These are phyloP conservation scores for Drosophila erecta DNA, from an alignment of 1,140 invertebrate genomes.

Conservation along the genomic window DNA sequence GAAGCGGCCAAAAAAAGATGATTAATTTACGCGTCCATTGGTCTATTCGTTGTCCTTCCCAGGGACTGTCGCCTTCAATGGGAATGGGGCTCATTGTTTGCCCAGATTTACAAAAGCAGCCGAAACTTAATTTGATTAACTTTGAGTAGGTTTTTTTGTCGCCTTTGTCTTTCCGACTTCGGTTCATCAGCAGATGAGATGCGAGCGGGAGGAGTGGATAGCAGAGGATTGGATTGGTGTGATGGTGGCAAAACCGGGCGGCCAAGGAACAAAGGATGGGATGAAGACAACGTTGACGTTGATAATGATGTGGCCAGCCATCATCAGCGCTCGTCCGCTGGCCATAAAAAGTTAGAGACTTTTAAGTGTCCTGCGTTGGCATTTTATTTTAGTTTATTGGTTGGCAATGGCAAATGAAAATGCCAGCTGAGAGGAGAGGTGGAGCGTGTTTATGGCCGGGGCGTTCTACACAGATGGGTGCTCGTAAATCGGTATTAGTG, in stretches of 20 bases:
- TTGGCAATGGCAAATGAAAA: constrained; percentile 44
- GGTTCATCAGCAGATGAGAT: constrained; percentile 58
- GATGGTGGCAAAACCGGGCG: constrained; percentile 12
- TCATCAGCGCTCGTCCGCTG: constrained; percentile 54
- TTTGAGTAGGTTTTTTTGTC: constrained; percentile 60
- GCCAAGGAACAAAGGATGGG: background rate
- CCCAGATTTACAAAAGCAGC: constrained; percentile 56
- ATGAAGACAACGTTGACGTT: constrained; percentile 36
- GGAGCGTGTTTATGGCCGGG: constrained; percentile 47
- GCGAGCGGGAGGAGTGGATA: constrained; percentile 15
- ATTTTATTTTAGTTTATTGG: constrained; percentile 72
- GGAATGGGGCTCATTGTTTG: constrained; percentile 49
- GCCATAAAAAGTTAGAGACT: constrained; percentile 52
- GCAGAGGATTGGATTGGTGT: constrained; percentile 10
- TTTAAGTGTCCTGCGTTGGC: constrained; percentile 66
- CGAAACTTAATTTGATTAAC: constrained; percentile 81
- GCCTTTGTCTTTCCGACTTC: constrained; percentile 64
- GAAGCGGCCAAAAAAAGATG: constrained; percentile 60
- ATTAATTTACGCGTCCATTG: constrained; percentile 73
- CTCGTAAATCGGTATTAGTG: constrained; percentile 71
- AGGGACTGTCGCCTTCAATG: constrained; percentile 12
- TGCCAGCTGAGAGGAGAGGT: constrained; percentile 23
- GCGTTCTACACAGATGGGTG: constrained; percentile 41
- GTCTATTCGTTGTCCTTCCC: constrained; percentile 51
- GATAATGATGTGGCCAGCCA: constrained; percentile 72